Conservation (phyloP, 2,797 vertebrate genomes). For the Micrastur ruficollis region DNA sequence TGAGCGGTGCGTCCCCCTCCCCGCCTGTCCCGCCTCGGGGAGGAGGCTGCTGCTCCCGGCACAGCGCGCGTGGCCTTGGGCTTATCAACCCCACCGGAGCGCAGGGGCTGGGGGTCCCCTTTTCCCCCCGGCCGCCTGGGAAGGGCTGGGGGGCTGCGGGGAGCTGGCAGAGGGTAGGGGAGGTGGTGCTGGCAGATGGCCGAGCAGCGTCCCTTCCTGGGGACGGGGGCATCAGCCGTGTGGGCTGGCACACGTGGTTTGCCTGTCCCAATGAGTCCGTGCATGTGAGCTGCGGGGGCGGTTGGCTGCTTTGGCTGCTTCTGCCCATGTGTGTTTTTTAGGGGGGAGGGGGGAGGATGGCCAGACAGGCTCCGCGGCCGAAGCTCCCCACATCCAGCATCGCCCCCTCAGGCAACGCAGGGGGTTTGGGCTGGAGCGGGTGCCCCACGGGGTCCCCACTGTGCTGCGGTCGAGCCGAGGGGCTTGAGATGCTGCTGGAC, state of each 20-base stretch:
- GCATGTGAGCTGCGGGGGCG: background rate
- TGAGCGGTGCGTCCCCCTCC: background rate
- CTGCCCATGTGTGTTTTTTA: background rate
- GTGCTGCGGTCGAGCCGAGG: fast-evolving
- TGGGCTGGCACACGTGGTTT: background rate
- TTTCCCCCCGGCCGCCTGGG: fast-evolving
- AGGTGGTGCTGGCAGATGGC: background rate
- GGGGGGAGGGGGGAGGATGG: too few relatives aligned
- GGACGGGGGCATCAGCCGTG: background rate
- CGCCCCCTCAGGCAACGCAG: fast-evolving
- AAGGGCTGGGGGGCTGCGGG: background rate
- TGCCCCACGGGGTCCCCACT: background rate
- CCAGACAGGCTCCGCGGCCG: background rate
- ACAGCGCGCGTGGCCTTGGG: background rate
- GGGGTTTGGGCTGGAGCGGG: background rate
- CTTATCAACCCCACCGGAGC: background rate
- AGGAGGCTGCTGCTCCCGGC: background rate
- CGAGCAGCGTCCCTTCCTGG: background rate
- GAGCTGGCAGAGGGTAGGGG: background rate
- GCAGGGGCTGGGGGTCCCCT: background rate
- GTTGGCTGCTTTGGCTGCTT: background rate
- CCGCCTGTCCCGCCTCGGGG: background rate
- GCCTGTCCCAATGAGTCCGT: background rate
- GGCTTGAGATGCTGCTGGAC: background rate
- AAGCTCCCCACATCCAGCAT: background rate